phyloP scores from a whole-genome alignment of 2,113 vertebrate genomes.

The Galemys pyrenaicus region DNA sequence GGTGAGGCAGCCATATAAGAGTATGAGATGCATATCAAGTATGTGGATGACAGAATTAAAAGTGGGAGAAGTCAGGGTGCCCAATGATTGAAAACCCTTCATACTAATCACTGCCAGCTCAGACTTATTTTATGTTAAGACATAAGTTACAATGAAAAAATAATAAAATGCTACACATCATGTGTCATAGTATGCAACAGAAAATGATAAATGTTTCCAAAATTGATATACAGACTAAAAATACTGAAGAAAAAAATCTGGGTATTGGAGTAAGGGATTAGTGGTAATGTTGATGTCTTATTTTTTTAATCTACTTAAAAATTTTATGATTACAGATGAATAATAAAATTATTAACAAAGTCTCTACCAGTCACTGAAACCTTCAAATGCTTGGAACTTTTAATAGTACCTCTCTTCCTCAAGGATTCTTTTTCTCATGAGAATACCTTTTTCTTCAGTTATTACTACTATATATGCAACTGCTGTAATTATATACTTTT shows the following conservation, averaged over 20 bases:
- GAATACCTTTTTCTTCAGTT: not conserved
- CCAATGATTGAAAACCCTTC: not conserved
- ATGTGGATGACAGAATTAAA: not conserved
- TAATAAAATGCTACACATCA: not conserved
- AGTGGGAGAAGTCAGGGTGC: not conserved
- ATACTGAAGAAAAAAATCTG: not conserved
- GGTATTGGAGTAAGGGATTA: not conserved
- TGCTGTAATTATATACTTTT: not conserved
- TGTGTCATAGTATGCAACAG: not conserved
- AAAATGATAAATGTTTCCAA: not conserved
- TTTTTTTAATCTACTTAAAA: not conserved
- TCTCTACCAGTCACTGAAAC: not conserved
- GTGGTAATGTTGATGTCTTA: not conserved
- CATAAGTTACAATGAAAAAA: not conserved
- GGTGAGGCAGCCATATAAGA: not conserved
- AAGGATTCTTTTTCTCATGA: conserved; percentile 9
- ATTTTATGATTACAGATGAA: not conserved
- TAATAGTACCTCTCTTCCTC: not conserved
- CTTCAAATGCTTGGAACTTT: not conserved
- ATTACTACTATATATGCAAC: conserved; percentile 10
- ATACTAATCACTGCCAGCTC: not conserved
- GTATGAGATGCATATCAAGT: not conserved
- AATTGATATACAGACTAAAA: not conserved
- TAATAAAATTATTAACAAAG: not conserved
- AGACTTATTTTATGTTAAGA: conserved; percentile 3